Evolutionary conservation across 1,140 invertebrate species (phyloP).

Genomic region (Ylistrum balloti): DNA sequence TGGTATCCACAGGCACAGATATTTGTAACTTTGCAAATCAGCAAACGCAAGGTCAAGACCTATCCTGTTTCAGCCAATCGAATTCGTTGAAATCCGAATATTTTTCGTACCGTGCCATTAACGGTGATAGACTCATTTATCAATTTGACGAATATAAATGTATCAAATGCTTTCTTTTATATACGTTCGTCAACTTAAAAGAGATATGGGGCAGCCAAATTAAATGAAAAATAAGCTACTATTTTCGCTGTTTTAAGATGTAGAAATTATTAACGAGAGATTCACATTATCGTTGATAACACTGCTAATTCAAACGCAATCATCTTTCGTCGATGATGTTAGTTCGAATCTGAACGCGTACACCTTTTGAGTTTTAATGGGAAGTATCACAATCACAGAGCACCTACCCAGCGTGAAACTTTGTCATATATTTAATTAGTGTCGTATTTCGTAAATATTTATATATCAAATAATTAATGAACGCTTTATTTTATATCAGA

Average conservation of each 20-base stretch:
- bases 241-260: too few species aligned
- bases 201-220: too few species aligned
- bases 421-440: background rate
- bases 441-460: background rate
- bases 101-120: conserved; percentile 33
- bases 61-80: conserved; percentile 23
- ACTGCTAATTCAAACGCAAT: background rate
- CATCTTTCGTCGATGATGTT: background rate
- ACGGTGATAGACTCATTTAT: background rate
- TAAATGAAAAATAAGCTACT: too few species aligned
- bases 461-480: background rate
- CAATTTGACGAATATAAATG: background rate
- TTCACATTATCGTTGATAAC: background rate
- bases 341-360: background rate
- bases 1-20: conserved; percentile 37
- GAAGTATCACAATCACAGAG: background rate
- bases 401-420: background rate
- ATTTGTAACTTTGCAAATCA: conserved; percentile 40
- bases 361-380: background rate
- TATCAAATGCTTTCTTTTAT: background rate
- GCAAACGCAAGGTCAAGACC: conserved; percentile 37
- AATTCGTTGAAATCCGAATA: conserved; percentile 25
- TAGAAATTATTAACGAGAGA: background rate
- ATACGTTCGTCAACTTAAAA: too few species aligned
- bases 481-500: background rate